phyloP scores from a whole-genome alignment of 2,797 vertebrate genomes.

The Semaprochilodus insignis region DNA sequence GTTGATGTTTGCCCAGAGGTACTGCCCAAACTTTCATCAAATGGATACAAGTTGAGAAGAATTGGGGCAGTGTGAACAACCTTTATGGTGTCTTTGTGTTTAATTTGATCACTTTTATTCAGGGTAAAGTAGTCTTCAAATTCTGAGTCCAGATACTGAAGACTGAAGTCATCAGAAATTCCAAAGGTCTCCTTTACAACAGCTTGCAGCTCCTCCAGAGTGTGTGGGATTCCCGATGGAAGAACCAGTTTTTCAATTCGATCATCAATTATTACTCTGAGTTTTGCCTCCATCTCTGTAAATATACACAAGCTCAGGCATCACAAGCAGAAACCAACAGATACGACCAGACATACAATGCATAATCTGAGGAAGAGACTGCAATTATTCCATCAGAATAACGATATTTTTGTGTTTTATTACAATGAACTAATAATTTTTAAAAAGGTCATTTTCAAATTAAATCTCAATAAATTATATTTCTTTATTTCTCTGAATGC shows the following conservation, averaged over 20 bases:
- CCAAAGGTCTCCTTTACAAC: constrained; percentile 8
- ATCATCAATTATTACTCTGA: constrained; percentile 53
- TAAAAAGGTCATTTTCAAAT: no score
- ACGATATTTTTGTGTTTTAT: no score
- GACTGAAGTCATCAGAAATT: constrained; percentile 30
- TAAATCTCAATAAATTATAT: no score
- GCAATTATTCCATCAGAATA: background rate
- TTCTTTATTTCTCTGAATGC: no score
- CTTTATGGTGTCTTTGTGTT: constrained; percentile 28
- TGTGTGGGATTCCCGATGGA: constrained; percentile 54
- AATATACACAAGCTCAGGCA: background rate
- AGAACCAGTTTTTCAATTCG: constrained; percentile 56
- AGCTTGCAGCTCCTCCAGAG: constrained; percentile 57
- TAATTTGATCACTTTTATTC: constrained; percentile 5
- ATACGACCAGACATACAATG: background rate
- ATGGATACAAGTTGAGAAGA: background rate
- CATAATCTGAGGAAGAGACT: background rate
- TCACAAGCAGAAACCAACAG: background rate
- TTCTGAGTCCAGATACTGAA: constrained; percentile 24
- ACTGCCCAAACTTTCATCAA: constrained; percentile 3
- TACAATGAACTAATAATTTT: no score
- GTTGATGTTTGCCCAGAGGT: background rate
- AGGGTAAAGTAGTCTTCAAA: constrained; percentile 40
- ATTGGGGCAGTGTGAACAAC: constrained; percentile 8
- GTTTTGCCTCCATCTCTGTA: constrained; percentile 53